Conservation (phyloP, 2,797 vertebrate genomes). For the Lacerta agilis region DNA sequence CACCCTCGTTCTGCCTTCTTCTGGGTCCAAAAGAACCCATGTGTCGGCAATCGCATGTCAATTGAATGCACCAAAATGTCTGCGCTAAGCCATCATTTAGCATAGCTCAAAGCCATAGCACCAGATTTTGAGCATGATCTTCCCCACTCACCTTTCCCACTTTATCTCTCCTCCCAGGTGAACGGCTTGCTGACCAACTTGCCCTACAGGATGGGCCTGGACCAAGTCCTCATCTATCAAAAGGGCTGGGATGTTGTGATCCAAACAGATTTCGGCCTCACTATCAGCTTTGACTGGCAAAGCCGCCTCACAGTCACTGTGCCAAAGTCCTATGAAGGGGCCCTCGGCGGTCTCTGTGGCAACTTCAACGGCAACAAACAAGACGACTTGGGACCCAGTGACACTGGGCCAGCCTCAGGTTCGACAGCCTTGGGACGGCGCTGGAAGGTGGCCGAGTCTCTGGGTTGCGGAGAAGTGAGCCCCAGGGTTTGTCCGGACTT, state of each 20-base stretch:
- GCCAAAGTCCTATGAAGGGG: slow-evolving; percentile 75
- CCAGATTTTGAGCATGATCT: background rate
- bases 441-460: slow-evolving; percentile 77
- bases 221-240: slow-evolving; percentile 62
- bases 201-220: slow-evolving; percentile 72
- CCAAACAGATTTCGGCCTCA: slow-evolving; percentile 76
- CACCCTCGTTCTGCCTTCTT: too few species aligned
- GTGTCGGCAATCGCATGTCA: too few species aligned
- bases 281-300: slow-evolving; percentile 82
- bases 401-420: slow-evolving; percentile 27
- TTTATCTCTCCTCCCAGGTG: slow-evolving; percentile 71
- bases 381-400: slow-evolving; percentile 75
- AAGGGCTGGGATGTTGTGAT: slow-evolving; percentile 70
- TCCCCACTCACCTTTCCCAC: background rate
- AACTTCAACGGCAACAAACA: slow-evolving; percentile 78
- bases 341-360: slow-evolving; percentile 87
- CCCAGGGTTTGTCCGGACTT: slow-evolving; percentile 60
- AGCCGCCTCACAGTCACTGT: slow-evolving; percentile 75
- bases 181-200: slow-evolving; percentile 77
- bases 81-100: background rate
- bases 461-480: slow-evolving; percentile 69
- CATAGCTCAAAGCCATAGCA: background rate
- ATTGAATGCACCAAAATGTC: too few species aligned
- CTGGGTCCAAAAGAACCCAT: too few species aligned
- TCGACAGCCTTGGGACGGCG: slow-evolving; percentile 73